A percentile compares a stretch with the other conserved stretches of the same genome.
phyloP scores from a whole-genome alignment of 92 coral and sea anemone species.

The Pocillopora meandrina region DNA sequence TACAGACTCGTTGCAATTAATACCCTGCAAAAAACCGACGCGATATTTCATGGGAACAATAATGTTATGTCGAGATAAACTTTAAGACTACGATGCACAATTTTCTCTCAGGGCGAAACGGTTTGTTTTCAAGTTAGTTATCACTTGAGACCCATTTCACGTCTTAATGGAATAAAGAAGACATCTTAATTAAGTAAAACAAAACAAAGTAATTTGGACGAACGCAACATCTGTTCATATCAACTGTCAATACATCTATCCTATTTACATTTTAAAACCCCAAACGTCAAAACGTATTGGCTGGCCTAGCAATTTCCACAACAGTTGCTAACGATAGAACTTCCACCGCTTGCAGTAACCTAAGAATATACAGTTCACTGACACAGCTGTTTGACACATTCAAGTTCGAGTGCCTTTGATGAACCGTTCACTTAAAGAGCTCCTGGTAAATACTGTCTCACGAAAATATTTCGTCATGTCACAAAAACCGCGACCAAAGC shows the following conservation, averaged over 20 bases:
- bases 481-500: slow-evolving; percentile 34
- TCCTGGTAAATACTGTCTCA: not conserved
- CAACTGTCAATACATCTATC: slow-evolving; percentile 33
- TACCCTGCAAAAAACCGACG: too few relatives aligned
- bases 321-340: slow-evolving; percentile 25
- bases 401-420: slow-evolving; percentile 8
- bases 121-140: slow-evolving; percentile 17
- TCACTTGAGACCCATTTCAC: not conserved
- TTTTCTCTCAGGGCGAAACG: not conserved
- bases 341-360: slow-evolving; percentile 16
- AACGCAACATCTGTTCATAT: slow-evolving; percentile 40
- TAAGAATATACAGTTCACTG: not conserved
- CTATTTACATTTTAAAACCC: slow-evolving; percentile 37
- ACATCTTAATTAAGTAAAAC: slow-evolving; percentile 45
- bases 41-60: not conserved
- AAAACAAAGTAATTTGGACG: slow-evolving; percentile 25
- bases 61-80: not conserved
- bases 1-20: too few relatives aligned
- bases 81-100: not conserved
- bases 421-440: slow-evolving; percentile 2
- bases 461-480: slow-evolving; percentile 19
- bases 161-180: slow-evolving; percentile 24
- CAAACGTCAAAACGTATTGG: slow-evolving; percentile 37
- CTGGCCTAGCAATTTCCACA: slow-evolving; percentile 19
- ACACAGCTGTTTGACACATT: slow-evolving; percentile 27